Base-by-base conservation (phyloP, 1,140 invertebrate genomes). In the Habropoda laboriosa region DNA sequence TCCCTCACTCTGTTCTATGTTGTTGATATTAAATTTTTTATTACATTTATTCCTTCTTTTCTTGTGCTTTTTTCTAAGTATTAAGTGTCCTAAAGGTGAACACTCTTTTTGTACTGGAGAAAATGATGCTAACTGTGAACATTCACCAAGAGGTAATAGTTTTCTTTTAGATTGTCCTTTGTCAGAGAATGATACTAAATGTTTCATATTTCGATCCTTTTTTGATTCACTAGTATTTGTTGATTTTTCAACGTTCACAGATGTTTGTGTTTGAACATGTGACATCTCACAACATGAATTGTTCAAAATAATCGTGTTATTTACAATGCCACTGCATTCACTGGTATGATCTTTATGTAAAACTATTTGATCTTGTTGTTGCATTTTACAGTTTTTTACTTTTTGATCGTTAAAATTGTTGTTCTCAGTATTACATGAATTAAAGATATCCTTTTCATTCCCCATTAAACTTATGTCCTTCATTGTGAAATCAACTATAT, bases 41-140 rank as follows among this genome's bases (percentile, higher is more conserved):
- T 67, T 77, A n/a, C 35, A 12, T 60, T 45, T 70, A 42, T 42
- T 88, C 32, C 53, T 76, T 6, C n/a, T 6, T 10, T 32, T 72
- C 67, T 80, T 68, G 4, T 8, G 30, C 74, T 0, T 72, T 58
- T 75, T 81, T 66, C 0, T 6, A 70, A 55, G 27, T 30, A 21
- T 45, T 18, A 57, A 24, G n/a, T 27, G 8, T 27, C 58, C 7
- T 51, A 45, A 42, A 35, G 18, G 12, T n/a, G 21, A 40, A 30
- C 13, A 57, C n/a, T 72, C 13, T 21, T 85, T 32, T 24, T 86
- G 70, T 21, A 85, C 38, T 21, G 90, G 89, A 80, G 72, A 89
- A 12, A 92, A 53, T 10, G 91, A 90, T 53, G 87, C 30, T 58
- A 89, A 49, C 64, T 86, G 74, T 8, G 89, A 92, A 75, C 70